phyloP scores from a whole-genome alignment of 2,113 vertebrate species.

The Albula glossodonta region DNA sequence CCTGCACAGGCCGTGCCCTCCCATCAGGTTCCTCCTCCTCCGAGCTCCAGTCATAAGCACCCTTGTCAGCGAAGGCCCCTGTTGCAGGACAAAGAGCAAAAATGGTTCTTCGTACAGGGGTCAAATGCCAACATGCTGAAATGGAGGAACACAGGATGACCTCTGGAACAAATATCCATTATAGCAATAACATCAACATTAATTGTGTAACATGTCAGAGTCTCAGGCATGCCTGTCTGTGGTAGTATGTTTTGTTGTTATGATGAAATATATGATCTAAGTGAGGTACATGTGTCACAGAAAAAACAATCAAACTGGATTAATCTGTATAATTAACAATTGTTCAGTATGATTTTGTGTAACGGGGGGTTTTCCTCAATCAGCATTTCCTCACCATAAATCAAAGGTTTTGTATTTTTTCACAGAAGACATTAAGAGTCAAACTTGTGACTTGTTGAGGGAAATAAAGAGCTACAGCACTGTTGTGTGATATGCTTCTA shows the following conservation, averaged over 20 bases:
- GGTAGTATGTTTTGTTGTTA: no score
- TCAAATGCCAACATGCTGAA: background rate
- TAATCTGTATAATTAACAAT: background rate
- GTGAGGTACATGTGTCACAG: background rate
- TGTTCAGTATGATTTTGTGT: background rate
- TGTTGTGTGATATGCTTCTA: no score
- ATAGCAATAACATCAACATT: background rate
- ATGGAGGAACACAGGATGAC: no score
- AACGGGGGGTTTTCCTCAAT: background rate
- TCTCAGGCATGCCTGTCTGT: no score
- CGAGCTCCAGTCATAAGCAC: constrained; percentile 90
- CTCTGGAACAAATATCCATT: background rate
- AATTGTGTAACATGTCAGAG: background rate
- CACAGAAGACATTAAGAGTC: background rate
- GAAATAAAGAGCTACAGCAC: background rate
- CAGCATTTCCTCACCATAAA: background rate
- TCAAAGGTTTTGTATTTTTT: background rate
- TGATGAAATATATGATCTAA: background rate
- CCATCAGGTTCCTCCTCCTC: constrained; percentile 92
- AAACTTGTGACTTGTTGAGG: background rate
- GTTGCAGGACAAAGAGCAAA: constrained; percentile 14
- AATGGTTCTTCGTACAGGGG: background rate
- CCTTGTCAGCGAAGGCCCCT: constrained; percentile 83
- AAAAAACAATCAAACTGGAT: background rate
- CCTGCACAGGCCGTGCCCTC: constrained; percentile 88